Conservation (phyloP, 2,888 invertebrate species). For the Hypena proboscidalis region DNA sequence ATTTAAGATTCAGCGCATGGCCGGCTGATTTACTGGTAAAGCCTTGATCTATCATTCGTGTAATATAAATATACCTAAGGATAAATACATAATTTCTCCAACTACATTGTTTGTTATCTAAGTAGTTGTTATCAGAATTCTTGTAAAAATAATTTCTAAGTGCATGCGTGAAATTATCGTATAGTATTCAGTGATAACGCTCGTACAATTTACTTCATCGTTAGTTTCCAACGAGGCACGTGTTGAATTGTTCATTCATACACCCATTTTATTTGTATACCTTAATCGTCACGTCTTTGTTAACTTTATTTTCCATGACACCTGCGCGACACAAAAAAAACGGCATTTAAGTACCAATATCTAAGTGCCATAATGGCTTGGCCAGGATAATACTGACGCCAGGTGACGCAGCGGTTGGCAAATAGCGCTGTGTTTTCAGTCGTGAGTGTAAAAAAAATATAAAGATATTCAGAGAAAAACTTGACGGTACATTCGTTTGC, state of each 20-base stretch:
- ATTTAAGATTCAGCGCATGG: conserved; percentile 14
- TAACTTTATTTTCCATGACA: conserved; percentile 32
- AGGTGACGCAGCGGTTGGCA: conserved; percentile 30
- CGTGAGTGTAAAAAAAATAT: conserved; percentile 24
- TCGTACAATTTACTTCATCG: background rate
- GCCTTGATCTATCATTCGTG: background rate
- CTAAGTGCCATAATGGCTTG: conserved; percentile 34
- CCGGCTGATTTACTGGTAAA: background rate
- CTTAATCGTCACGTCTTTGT: conserved; percentile 43
- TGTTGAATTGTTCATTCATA: conserved; percentile 32
- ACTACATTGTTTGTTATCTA: background rate
- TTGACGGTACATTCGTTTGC: conserved; percentile 19
- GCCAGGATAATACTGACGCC: conserved; percentile 27
- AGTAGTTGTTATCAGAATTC: background rate
- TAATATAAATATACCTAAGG: background rate
- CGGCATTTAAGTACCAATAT: conserved; percentile 33
- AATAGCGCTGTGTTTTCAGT: conserved; percentile 33
- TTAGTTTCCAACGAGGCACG: conserved; percentile 18
- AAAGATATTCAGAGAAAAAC: conserved; percentile 28
- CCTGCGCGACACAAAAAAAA: conserved; percentile 30
- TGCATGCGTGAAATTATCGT: background rate
- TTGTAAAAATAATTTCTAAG: background rate
- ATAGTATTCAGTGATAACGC: background rate
- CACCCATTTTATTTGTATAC: conserved; percentile 30
- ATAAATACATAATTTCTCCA: conserved; percentile 1